Conservation (phyloP, 2,888 invertebrate genomes). For the Lasioglossum vierecki region DNA sequence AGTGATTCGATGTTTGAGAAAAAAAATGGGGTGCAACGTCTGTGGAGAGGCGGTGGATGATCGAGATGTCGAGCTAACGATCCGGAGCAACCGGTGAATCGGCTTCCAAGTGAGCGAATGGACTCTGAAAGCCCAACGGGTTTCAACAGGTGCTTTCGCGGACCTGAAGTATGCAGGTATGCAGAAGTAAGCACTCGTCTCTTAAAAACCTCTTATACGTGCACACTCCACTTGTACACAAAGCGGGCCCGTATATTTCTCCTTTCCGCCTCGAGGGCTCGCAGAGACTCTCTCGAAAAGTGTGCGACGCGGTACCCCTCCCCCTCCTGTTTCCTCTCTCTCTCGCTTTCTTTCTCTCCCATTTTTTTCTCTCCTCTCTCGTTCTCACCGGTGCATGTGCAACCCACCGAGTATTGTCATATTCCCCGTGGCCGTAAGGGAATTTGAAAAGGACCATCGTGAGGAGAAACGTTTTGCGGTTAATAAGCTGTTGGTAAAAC, state of each 20-base stretch:
- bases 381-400: constrained; percentile 51
- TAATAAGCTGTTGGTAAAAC: constrained; percentile 76
- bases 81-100: constrained; percentile 58
- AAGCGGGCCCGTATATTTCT: constrained; percentile 81
- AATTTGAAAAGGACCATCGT: constrained; percentile 65
- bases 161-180: constrained; percentile 79
- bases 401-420: constrained; percentile 58
- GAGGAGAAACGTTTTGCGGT: constrained; percentile 71
- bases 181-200: constrained; percentile 78
- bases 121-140: constrained; percentile 68
- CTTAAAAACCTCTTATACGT: constrained; percentile 77
- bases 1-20: not conserved
- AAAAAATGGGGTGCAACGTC: not conserved
- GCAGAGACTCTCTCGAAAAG: constrained; percentile 68
- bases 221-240: constrained; percentile 75
- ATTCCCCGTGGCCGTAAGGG: constrained; percentile 58
- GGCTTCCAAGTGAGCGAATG: constrained; percentile 67
- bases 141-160: constrained; percentile 82
- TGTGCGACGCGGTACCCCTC: constrained; percentile 63
- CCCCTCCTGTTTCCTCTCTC: constrained; percentile 33
- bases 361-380: constrained; percentile 28
- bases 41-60: constrained; percentile 19
- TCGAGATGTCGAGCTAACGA: constrained; percentile 35
- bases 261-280: constrained; percentile 73
- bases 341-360: constrained; percentile 41